Conservation (phyloP, 2,113 vertebrate genomes). For the Loxodonta africana region DNA sequence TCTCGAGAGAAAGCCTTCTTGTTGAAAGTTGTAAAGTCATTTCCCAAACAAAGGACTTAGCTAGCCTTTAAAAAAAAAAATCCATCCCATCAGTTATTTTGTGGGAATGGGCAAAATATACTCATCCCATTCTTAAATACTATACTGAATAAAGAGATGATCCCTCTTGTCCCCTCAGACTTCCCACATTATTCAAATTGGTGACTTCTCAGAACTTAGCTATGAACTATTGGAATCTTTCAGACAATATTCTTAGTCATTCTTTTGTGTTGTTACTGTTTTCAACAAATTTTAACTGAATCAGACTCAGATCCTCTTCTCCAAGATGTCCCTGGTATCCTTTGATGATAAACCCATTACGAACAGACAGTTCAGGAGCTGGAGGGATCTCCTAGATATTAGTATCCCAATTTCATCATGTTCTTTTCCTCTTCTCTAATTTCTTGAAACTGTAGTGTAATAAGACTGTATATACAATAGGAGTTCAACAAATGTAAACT, state of each 20-base stretch:
- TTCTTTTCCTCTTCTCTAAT: not conserved
- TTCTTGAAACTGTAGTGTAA: not conserved
- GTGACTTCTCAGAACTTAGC: not conserved
- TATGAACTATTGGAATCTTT: not conserved
- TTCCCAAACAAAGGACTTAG: not conserved
- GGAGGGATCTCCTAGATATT: not conserved
- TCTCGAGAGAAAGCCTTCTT: not conserved
- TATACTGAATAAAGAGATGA: conserved; percentile 8
- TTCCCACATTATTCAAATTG: conserved; percentile 13
- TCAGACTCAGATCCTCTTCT: not conserved
- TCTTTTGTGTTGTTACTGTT: not conserved
- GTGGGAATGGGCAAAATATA: not conserved
- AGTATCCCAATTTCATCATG: not conserved
- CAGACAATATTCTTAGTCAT: not conserved
- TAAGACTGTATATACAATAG: not conserved
- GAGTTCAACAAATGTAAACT: not conserved
- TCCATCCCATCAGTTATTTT: not conserved
- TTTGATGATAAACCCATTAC: not conserved
- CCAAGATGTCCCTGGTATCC: not conserved
- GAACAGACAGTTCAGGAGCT: not conserved
- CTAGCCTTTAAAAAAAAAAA: not conserved
- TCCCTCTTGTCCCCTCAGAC: not conserved
- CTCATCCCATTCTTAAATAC: not conserved
- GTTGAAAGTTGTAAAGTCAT: conserved; percentile 6
- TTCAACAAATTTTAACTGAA: not conserved